phyloP scores from a whole-genome alignment of 2,113 vertebrate genomes.

The Oncorhynchus keta region DNA sequence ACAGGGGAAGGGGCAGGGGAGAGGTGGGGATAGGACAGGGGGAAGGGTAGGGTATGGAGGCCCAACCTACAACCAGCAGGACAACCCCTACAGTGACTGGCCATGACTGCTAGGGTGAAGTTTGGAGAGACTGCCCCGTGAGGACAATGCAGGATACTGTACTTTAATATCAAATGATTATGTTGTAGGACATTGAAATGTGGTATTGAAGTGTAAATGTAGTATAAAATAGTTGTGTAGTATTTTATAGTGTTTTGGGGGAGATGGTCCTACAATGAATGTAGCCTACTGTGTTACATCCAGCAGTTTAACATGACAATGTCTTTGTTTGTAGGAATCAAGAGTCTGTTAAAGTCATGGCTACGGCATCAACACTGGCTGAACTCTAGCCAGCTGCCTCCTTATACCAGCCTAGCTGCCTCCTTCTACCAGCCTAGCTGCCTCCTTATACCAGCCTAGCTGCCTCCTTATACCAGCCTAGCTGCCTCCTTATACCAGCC shows the following conservation, averaged over 20 bases:
- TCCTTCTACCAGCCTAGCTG: conserved; percentile 12
- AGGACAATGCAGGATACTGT: conserved; percentile 33
- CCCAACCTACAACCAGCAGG: conserved; percentile 10
- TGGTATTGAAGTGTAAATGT: not conserved
- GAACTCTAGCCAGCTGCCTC: too few species aligned
- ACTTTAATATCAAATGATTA: not conserved
- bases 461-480: too few species aligned
- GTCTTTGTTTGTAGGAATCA: too few species aligned
- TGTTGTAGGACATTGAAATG: not conserved
- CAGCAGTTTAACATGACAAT: too few species aligned
- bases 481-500: too few species aligned
- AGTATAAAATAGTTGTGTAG: not conserved
- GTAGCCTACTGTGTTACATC: too few species aligned
- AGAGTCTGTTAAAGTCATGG: too few species aligned
- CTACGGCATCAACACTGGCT: too few species aligned
- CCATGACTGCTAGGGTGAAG: conserved; percentile 15
- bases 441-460: too few species aligned
- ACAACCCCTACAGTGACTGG: conserved; percentile 25
- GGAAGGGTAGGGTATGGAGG: not conserved
- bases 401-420: too few species aligned
- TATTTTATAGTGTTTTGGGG: not conserved
- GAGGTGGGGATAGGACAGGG: too few species aligned
- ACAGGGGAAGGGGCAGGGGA: not conserved
- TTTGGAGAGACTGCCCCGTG: conserved; percentile 51
- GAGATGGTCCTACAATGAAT: not conserved